These are phyloP conservation scores for Parazoanthus darwini DNA, from an alignment of 92 coral and sea anemone genomes.

Conservation along the genomic window DNA sequence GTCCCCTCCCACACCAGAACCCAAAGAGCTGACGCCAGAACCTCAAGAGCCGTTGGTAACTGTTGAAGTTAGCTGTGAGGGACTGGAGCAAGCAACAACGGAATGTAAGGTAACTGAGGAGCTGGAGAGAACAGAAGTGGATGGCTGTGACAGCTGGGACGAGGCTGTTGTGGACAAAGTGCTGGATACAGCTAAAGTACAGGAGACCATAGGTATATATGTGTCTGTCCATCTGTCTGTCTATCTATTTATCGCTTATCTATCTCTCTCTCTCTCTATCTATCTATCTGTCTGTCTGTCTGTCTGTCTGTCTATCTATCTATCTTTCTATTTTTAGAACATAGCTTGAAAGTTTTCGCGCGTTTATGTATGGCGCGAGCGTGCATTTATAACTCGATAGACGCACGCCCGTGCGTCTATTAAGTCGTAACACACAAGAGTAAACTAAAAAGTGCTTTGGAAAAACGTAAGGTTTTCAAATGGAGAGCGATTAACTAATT, in stretches of 20 bases:
- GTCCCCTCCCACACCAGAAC: conserved; percentile 16
- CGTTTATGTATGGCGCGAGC: too few species aligned
- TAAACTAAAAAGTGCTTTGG: too few species aligned
- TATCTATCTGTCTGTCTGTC: not conserved
- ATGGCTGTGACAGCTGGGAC: conserved; percentile 63
- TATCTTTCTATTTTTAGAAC: too few species aligned
- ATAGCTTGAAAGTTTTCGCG: too few species aligned
- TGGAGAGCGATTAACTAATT: too few species aligned
- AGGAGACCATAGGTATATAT: conserved; percentile 55
- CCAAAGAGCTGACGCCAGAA: not conserved
- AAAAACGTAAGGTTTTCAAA: too few species aligned
- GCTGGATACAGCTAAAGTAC: conserved; percentile 53
- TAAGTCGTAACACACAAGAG: too few species aligned
- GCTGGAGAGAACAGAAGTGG: conserved; percentile 46
- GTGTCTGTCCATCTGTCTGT: not conserved
- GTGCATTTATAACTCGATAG: too few species aligned
- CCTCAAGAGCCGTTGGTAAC: conserved; percentile 27
- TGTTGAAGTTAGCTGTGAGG: conserved; percentile 43
- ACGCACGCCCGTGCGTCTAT: too few species aligned
- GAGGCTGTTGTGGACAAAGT: conserved; percentile 58
- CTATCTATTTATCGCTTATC: not conserved
- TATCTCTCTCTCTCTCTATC: not conserved
- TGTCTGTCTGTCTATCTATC: not conserved
- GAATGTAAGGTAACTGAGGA: conserved; percentile 47
- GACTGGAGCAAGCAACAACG: conserved; percentile 56